phyloP scores from a whole-genome alignment of 2,113 vertebrate genomes.

The Reinhardtius hippoglossoides region DNA sequence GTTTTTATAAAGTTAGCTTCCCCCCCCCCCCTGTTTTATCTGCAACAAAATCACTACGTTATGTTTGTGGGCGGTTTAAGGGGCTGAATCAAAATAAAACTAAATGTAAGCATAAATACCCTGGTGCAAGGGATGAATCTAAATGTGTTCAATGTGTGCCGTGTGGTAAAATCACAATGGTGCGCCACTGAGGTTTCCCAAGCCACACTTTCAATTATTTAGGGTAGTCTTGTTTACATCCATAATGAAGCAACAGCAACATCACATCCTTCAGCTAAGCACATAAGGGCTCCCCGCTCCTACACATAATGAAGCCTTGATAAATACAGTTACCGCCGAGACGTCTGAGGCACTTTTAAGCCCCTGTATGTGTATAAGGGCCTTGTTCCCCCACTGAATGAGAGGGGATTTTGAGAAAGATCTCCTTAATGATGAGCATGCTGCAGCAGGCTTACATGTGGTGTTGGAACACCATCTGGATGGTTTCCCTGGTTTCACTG shows the following conservation, averaged over 20 bases:
- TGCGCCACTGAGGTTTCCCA: constrained; percentile 65
- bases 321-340: constrained; percentile 37
- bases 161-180: constrained; percentile 68
- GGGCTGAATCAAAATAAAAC: constrained; percentile 78
- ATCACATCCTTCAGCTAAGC: constrained; percentile 56
- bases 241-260: constrained; percentile 62
- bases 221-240: constrained; percentile 67
- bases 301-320: constrained; percentile 47
- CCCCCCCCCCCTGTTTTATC: constrained; percentile 55
- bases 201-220: constrained; percentile 70
- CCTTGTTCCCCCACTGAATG: constrained; percentile 6
- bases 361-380: constrained; percentile 13
- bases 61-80: constrained; percentile 68
- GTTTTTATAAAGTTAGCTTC: constrained; percentile 38
- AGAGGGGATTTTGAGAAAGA: constrained; percentile 18
- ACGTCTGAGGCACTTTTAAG: constrained; percentile 35
- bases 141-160: constrained; percentile 81
- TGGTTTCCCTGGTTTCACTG: constrained; percentile 30
- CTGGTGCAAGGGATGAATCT: constrained; percentile 58
- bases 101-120: constrained; percentile 71
- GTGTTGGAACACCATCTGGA: constrained; percentile 34
- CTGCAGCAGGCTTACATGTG: constrained; percentile 24
- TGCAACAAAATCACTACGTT: constrained; percentile 60
- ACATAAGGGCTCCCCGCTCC: constrained; percentile 54
- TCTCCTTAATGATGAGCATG: constrained; percentile 5